phyloP scores from a whole-genome alignment of 2,113 vertebrate genomes.

The Nesogale talazaci region DNA sequence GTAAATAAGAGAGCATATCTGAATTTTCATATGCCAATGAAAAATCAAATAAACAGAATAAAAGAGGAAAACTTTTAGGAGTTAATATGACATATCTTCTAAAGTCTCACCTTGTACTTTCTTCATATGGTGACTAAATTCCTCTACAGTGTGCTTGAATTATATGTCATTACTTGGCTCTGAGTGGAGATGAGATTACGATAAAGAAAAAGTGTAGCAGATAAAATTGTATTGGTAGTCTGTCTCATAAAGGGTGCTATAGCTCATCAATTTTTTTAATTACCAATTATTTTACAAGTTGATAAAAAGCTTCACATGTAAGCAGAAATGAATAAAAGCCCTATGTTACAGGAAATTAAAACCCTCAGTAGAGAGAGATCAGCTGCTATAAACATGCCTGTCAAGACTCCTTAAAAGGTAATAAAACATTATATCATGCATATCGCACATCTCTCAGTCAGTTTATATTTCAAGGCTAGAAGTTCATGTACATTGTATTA shows the following conservation, averaged over 20 bases:
- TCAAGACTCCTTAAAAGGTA: not conserved
- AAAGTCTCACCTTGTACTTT: not conserved
- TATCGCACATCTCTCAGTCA: not conserved
- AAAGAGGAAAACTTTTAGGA: not conserved
- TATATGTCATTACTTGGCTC: not conserved
- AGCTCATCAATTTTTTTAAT: not conserved
- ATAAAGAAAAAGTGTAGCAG: not conserved
- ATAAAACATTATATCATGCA: not conserved
- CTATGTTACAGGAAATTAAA: not conserved
- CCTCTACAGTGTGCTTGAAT: not conserved
- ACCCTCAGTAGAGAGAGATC: rapidly evolving
- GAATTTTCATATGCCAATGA: not conserved
- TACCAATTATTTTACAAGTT: not conserved
- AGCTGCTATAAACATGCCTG: no score
- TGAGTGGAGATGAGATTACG: not conserved
- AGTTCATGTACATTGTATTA: not conserved
- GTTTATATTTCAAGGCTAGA: not conserved
- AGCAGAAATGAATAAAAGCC: not conserved
- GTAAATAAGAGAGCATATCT: not conserved
- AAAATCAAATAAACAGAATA: not conserved
- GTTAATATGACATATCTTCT: not conserved
- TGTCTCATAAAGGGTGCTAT: not conserved
- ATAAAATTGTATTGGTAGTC: not conserved
- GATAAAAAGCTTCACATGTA: not conserved
- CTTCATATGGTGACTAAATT: not conserved